Evolutionary conservation across 2,113 vertebrate genomes (phyloP).

Genomic region (Microcebus tavaratra): DNA sequence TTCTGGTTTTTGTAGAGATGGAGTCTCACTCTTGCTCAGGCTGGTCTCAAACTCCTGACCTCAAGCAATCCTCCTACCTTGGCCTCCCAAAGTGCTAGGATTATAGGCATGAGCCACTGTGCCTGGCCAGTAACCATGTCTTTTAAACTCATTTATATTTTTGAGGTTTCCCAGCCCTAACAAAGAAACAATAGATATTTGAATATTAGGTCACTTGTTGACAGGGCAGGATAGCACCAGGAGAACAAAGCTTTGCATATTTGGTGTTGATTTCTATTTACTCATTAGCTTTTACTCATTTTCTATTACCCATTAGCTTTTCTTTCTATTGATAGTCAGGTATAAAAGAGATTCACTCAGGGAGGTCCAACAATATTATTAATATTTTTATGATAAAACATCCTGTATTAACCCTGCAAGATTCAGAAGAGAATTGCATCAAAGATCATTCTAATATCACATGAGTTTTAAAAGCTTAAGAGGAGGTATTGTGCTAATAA

Average conservation of each 20-base stretch:
- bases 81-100: too few species aligned
- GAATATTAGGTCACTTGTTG: not conserved
- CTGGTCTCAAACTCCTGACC: too few species aligned
- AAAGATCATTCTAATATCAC: not conserved
- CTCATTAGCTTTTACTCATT: not conserved
- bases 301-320: not conserved
- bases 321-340: slow-evolving; percentile 20
- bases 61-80: too few species aligned
- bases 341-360: slow-evolving; percentile 2
- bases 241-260: not conserved
- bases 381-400: not conserved
- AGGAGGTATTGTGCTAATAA: not conserved
- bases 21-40: too few species aligned
- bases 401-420: not conserved
- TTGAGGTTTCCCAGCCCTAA: not conserved
- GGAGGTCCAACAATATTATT: not conserved
- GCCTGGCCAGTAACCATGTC: not conserved
- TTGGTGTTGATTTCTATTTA: not conserved
- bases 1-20: too few species aligned
- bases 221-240: not conserved
- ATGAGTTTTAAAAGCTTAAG: not conserved
- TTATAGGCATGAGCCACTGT: too few species aligned
- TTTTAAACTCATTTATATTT: slow-evolving; percentile 1
- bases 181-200: not conserved
- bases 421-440: not conserved